phyloP scores from a whole-genome alignment of 2,797 vertebrate species.

The Trichosurus vulpecula region DNA sequence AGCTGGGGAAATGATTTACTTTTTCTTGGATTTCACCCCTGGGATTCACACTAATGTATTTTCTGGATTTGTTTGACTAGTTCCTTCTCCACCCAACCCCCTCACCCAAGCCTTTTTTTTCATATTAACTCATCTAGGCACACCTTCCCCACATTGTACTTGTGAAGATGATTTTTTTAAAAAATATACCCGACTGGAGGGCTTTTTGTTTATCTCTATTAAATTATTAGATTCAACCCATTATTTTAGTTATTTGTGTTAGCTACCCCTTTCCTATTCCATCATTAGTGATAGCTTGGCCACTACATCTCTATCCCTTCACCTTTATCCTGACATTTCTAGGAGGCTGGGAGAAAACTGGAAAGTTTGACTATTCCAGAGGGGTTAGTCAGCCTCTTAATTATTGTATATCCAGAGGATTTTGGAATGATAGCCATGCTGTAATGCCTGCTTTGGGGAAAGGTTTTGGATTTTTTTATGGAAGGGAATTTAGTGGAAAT shows the following conservation, averaged over 20 bases:
- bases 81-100: neutral
- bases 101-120: neutral
- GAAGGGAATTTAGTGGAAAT: conserved; percentile 48
- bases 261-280: neutral
- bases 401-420: neutral
- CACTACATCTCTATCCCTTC: accelerated
- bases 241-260: neutral
- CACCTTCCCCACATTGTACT: neutral
- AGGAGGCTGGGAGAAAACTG: accelerated
- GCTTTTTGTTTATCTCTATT: neutral
- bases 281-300: neutral
- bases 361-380: neutral
- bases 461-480: conserved; percentile 26
- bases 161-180: neutral
- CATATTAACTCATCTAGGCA: neutral
- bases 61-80: neutral
- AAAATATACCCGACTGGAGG: neutral
- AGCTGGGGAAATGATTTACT: neutral
- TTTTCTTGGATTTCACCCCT: neutral
- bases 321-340: accelerated
- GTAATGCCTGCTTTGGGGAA: conserved; percentile 19
- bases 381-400: neutral
- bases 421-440: neutral
- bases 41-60: neutral
- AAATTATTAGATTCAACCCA: neutral